Evolutionary conservation across 2,113 vertebrate genomes (phyloP).

Genomic region (Irena cyanogastra): DNA sequence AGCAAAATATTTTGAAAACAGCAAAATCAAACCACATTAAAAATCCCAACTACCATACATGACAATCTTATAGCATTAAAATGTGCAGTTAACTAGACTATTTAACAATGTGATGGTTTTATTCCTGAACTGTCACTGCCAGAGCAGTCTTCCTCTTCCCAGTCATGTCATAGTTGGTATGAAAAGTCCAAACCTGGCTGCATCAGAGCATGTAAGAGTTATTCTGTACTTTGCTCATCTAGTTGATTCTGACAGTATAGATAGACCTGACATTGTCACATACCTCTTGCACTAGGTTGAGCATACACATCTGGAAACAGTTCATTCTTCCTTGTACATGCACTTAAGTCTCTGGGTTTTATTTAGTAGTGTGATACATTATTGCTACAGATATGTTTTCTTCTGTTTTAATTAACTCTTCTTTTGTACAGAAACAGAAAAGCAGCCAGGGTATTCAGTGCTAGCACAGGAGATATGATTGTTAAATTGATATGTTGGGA

Average conservation of each 20-base stretch:
- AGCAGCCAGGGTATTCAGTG: slow-evolving; percentile 58
- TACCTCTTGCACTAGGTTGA: neutral
- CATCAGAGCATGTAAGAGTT: neutral
- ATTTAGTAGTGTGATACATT: neutral
- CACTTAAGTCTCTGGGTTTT: neutral
- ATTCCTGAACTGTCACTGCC: neutral
- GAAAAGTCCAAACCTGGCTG: neutral
- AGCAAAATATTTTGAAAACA: neutral
- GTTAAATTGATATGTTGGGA: slow-evolving; percentile 39
- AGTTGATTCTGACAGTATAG: neutral
- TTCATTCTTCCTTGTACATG: neutral
- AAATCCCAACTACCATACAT: neutral
- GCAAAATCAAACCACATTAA: neutral
- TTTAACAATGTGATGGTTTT: neutral
- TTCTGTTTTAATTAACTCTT: neutral
- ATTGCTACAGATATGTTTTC: neutral
- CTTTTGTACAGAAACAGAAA: slow-evolving; percentile 55
- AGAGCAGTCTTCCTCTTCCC: neutral
- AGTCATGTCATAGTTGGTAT: neutral
- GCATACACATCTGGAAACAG: neutral
- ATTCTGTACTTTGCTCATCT: neutral
- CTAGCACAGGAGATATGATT: slow-evolving; percentile 35
- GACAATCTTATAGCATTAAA: neutral
- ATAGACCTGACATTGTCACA: neutral
- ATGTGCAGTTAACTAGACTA: neutral